Conservation (phyloP, 92 coral and sea anemone species). For the Actinostola sp. region DNA sequence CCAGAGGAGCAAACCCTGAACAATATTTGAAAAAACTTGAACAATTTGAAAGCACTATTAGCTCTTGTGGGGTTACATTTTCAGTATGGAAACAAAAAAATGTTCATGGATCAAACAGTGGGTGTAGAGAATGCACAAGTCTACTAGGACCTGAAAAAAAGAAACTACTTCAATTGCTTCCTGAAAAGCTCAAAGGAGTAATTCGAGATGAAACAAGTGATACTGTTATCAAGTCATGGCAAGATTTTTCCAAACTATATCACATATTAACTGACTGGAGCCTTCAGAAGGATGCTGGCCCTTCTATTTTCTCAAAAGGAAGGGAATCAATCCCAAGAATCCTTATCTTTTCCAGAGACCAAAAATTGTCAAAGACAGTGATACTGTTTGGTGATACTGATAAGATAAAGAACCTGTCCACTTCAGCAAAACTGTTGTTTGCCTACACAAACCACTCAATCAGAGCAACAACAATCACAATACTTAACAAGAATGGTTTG, state of each 20-base stretch:
- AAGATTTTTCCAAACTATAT: background rate
- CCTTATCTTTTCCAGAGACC: too few species aligned
- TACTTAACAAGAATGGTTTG: too few species aligned
- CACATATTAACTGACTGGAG: background rate
- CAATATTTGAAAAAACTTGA: constrained; percentile 19
- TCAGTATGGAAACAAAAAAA: constrained; percentile 13
- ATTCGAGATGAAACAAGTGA: background rate
- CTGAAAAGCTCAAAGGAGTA: background rate
- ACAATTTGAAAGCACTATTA: constrained; percentile 25
- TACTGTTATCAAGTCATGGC: background rate
- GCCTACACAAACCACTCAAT: too few species aligned
- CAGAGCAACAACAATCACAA: too few species aligned
- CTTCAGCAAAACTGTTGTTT: too few species aligned
- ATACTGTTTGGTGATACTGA: too few species aligned
- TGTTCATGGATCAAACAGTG: constrained; percentile 31
- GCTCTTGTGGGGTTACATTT: constrained; percentile 6
- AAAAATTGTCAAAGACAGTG: too few species aligned
- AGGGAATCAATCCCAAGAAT: constrained; percentile 15
- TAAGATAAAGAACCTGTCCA: too few species aligned
- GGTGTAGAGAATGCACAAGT: constrained; percentile 16
- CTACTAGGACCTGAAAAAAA: constrained; percentile 31
- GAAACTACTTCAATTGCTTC: background rate
- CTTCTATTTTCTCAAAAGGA: background rate
- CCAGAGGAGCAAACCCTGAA: constrained; percentile 22
- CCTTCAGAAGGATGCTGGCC: background rate